Evolutionary conservation across 2,888 invertebrate genomes (phyloP), one percentile per base, ranked within the genome.

Genomic region (Leistus spinibarbis): DNA sequence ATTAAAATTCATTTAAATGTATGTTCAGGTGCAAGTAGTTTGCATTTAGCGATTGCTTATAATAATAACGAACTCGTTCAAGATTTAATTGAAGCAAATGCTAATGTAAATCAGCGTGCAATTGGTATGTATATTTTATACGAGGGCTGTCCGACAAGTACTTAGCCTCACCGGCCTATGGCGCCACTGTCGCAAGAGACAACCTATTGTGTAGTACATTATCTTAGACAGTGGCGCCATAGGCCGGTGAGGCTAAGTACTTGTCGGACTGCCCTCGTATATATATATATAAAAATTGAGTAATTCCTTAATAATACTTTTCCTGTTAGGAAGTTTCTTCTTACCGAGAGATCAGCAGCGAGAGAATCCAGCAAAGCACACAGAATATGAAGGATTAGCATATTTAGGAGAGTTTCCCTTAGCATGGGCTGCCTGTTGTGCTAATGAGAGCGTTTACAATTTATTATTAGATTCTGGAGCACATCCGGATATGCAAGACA

Each of bases 341-440:
- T 87, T 97, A 23, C 99, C 99, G 0, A 91, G 95, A 16, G 99
- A 99, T 84, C 98, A 97, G 84, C 98, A 98, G 84, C 87, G 90
- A 71, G 89, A 90, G 5, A 90, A 91, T 72, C 94, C 95, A 0
- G 90, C 91, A 0, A 92, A 93, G 79, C 91, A 91, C 80, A 97
- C 97, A 0, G 97, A 98, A 83, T 99, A 98, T 86, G 96, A 98
- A 87, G 99, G 98, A 0, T 88, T 98, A 80, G 98, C 98, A 0
- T 99, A 99, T 85, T 90, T 98, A 77, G 99, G 99, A 0, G 99
- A 99, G 84, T 98, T 96, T 84, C 98, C 99, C 0, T 86, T 99
- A 69, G 95, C 98, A 0, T 99, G 99, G 96, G 96, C 98, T 0
- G 98, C 98, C 0, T 98, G 98, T 85, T 95, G 97, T 83, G 96